Base-by-base conservation (phyloP, 2,113 vertebrate species). In the Pelmatolapia mariae region DNA sequence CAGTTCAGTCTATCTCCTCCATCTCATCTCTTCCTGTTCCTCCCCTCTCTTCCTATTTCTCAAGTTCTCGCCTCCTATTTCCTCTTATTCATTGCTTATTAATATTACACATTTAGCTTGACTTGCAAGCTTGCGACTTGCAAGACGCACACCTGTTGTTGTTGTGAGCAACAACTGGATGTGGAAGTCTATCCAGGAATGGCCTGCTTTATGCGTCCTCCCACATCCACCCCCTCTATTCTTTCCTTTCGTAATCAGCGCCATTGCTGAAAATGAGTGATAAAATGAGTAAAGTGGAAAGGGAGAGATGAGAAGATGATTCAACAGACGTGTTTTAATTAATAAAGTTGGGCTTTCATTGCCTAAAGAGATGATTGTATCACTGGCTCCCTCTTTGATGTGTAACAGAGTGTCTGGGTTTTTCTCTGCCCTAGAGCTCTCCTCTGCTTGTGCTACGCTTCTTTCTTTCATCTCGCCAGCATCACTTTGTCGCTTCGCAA, bases 281-380 rank as follows among this genome's bases (percentile, higher is more conserved):
- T 91, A 89, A 86, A 84, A 86, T n/a, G 85, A 86, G 79, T 38
- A 83, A 81, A 87, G 82, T 78, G 79, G 22, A 22, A 83, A 76
- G 61, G 79, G 56, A 85, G 71, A 90, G 89, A 93, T 66, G 89
- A 90, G 87, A 86, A 36, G 47, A 86, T 80, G 90, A 93, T 92
- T 88, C 84, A 86, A 88, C 86, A 90, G 90, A 90, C 22, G 78
- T 82, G 83, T 89, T 93, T 94, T 94, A 95, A 96, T 95, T 94
- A 93, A 92, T 92, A 92, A 94, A 93, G 82, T 86, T 88, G 86
- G 63, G 59, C 78, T 94, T 91, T 93, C 59, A 36, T 63, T 61
- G 91, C 90, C 93, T 91, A 90, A 94, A 93, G 89, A 84, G 80
- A 90, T 33, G 92, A 96, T 93, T 73, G 87, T 93, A 95, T 96